A percentile compares a stretch with the other conserved stretches of the same genome.
Conservation (phyloP, 2,797 vertebrate species). For the Chiloscyllium punctatum region DNA sequence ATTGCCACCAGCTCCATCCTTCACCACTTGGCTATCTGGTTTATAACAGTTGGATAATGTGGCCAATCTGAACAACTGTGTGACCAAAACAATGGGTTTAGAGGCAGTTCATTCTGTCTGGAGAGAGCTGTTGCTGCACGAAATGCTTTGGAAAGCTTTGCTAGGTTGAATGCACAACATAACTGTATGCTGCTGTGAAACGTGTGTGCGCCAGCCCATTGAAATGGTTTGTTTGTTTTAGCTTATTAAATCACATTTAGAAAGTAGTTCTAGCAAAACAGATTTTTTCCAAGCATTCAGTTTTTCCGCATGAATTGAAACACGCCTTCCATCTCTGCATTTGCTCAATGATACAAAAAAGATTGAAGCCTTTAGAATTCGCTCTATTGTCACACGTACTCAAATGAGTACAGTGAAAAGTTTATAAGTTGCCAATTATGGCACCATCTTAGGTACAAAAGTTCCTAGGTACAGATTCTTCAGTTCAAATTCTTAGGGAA, state of each 20-base stretch:
- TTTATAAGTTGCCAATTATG: no score
- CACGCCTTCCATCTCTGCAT: not conserved
- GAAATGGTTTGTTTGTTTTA: not conserved
- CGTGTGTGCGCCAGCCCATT: not conserved
- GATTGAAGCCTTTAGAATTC: not conserved
- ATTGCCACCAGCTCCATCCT: no score
- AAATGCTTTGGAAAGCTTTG: not conserved
- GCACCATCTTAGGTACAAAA: no score
- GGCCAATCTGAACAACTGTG: not conserved
- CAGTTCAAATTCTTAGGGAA: no score
- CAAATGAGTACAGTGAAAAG: no score
- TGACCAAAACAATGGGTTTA: not conserved
- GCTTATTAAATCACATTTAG: not conserved
- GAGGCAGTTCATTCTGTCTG: not conserved
- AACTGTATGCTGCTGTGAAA: not conserved
- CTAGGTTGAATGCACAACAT: not conserved
- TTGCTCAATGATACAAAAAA: not conserved
- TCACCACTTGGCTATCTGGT: no score
- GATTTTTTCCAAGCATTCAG: not conserved
- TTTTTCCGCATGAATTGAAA: not conserved
- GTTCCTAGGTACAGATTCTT: no score
- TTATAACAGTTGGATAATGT: not conserved
- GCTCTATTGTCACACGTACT: no score
- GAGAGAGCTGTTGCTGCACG: not conserved
- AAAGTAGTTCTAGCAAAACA: not conserved